Percentiles rank a stretch among this genome's conserved stretches.
These are phyloP conservation scores for Thamnaconus septentrionalis DNA, from an alignment of 2,113 vertebrate genomes.

Conservation along the genomic window DNA sequence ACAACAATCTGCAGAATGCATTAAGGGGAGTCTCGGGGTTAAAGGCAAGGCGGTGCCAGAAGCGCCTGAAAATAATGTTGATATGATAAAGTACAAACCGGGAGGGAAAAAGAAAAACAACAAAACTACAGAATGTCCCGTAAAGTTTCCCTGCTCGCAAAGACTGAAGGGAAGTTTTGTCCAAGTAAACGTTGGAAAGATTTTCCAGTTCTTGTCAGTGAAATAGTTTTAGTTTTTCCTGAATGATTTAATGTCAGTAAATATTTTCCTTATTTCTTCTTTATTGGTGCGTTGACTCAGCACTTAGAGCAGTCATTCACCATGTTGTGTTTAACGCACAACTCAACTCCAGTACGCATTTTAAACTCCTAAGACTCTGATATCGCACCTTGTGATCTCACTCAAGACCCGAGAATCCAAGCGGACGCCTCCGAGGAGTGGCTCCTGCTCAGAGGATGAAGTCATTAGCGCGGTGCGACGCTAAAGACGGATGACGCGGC, in stretches of 20 bases:
- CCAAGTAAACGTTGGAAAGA: no score
- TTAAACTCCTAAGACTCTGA: conserved; percentile 9
- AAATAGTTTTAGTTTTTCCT: no score
- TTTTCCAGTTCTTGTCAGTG: no score
- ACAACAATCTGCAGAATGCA: conserved; percentile 82
- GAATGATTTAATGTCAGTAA: no score
- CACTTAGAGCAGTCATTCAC: conserved; percentile 26
- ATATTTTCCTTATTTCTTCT: no score
- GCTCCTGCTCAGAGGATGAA: conserved; percentile 18
- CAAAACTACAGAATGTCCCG: no score
- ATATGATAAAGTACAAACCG: conserved; percentile 41
- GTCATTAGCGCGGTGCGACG: conserved; percentile 40
- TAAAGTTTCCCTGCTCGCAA: no score
- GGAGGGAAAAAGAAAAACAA: background rate
- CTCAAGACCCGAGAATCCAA: conserved; percentile 47
- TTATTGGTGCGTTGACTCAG: no score
- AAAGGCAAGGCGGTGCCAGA: conserved; percentile 33
- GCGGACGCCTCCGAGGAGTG: conserved; percentile 23
- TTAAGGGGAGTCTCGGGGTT: conserved; percentile 66
- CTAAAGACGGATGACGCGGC: conserved; percentile 60
- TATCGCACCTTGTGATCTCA: conserved; percentile 26
- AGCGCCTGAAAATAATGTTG: conserved; percentile 30
- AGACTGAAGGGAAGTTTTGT: no score
- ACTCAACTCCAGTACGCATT: no score
- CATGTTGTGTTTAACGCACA: no score